Base-by-base conservation (phyloP, 2,113 vertebrate species). In the Cromileptes altivelis region DNA sequence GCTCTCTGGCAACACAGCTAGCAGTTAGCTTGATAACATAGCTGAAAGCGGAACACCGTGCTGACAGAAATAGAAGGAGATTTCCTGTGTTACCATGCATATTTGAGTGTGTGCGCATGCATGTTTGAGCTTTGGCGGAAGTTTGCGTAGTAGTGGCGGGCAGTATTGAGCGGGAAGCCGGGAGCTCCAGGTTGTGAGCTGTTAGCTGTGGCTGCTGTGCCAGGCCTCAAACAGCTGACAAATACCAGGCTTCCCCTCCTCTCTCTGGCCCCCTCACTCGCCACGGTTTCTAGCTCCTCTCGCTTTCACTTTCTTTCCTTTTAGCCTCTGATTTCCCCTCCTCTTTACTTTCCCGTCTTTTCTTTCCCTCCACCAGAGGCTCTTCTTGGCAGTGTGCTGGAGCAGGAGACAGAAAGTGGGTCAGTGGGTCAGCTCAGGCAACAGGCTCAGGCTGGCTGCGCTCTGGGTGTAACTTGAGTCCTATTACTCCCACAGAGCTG, bases 381-480 rank as follows among this genome's bases (percentile, higher is more conserved):
- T 85, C 80, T 90, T 69, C 71, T 83, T 89, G 87, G 88, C 81
- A 85, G 4, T 80, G 78, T 4, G n/a, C 69, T 82, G 73, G 56
- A 85, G 80, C 68, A 60, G 77, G 78, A 90, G 78, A 85, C 50
- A 27, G 89, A 93, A 94, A 95, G 94, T 95, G 92, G 93, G 94
- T 93, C 93, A 94, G 91, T 95, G 94, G 93, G 94, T 95, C 93
- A 93, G 81, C 85, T 80, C 72, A 85, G 89, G 86, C 82, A 88
- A 80, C 85, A 53, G 82, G 78, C 92, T 92, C 82, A 74, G 84
- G 76, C 88, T 85, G 88, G 79, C 88, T 82, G 76, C 56, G 23
- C 85, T 82, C 72, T 73, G 52, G 67, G 52, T 85, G 91, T 86
- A 94, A 93, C 81, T 70, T 70, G 90, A 92, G 84, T 50, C 70